phyloP scores from a whole-genome alignment of 2,113 vertebrate species.

The rabbit (Oryctolagus cuniculus) region DNA sequence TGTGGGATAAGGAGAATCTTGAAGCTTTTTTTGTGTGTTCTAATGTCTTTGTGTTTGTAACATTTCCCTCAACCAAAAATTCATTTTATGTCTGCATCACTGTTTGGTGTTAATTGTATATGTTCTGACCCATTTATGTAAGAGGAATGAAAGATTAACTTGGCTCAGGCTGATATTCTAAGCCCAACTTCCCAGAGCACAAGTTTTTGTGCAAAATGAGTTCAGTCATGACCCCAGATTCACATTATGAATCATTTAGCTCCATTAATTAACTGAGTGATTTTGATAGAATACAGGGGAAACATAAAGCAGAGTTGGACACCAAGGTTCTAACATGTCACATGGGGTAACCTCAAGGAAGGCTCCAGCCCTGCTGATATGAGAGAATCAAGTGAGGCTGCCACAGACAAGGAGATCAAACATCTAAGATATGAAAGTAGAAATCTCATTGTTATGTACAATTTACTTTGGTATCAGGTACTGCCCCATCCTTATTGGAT shows the following conservation, averaged over 20 bases:
- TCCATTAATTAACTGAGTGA: not conserved
- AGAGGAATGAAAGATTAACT: not conserved
- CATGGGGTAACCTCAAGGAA: not conserved
- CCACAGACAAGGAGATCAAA: not conserved
- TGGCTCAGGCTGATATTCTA: not conserved
- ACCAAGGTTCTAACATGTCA: not conserved
- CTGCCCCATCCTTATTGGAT: not conserved
- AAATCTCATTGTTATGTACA: not conserved
- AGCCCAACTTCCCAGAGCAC: not conserved
- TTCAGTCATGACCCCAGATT: not conserved
- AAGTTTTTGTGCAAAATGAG: not conserved
- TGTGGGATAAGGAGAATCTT: not conserved
- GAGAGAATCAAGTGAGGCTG: not conserved
- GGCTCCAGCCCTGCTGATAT: not conserved
- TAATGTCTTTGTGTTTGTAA: not conserved
- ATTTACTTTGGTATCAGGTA: rapidly evolving
- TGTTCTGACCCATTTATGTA: not conserved
- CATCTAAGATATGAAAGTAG: not conserved
- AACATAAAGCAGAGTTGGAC: not conserved
- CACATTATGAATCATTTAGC: not conserved
- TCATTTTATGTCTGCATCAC: not conserved
- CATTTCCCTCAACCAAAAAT: not conserved
- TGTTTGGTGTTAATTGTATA: not conserved
- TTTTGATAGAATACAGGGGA: not conserved
- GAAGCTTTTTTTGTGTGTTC: not conserved